Evolutionary conservation across 1,140 invertebrate species (phyloP).

Genomic region (Caerostris extrusa): DNA sequence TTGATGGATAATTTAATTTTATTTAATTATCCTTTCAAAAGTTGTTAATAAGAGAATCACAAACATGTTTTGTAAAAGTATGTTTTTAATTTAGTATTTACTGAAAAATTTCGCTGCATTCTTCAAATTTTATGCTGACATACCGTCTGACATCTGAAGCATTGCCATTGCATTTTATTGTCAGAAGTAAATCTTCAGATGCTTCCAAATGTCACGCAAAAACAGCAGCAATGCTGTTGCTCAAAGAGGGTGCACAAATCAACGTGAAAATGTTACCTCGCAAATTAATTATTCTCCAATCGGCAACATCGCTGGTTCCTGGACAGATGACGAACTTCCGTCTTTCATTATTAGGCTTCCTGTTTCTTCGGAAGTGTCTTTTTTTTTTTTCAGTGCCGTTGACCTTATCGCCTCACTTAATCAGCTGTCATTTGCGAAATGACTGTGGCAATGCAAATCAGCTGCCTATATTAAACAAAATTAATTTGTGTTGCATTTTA

Average conservation of each 20-base stretch:
- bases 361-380: background rate
- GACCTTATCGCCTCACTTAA: background rate
- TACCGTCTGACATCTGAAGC: too few species aligned
- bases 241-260: background rate
- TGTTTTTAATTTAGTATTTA: too few species aligned
- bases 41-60: too few species aligned
- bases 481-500: too few species aligned
- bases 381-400: background rate
- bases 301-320: background rate
- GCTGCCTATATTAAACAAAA: too few species aligned
- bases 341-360: background rate
- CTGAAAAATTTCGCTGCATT: too few species aligned
- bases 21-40: too few species aligned
- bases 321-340: background rate
- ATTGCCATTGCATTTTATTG: background rate
- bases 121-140: too few species aligned
- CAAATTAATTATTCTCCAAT: background rate
- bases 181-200: background rate
- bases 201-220: background rate
- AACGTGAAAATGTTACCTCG: background rate
- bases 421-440: background rate
- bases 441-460: background rate
- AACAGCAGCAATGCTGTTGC: background rate
- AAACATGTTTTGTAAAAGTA: too few species aligned
- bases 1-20: too few species aligned